Evolutionary conservation across 2,113 vertebrate genomes (phyloP).

Genomic region (Ondatra zibethicus): DNA sequence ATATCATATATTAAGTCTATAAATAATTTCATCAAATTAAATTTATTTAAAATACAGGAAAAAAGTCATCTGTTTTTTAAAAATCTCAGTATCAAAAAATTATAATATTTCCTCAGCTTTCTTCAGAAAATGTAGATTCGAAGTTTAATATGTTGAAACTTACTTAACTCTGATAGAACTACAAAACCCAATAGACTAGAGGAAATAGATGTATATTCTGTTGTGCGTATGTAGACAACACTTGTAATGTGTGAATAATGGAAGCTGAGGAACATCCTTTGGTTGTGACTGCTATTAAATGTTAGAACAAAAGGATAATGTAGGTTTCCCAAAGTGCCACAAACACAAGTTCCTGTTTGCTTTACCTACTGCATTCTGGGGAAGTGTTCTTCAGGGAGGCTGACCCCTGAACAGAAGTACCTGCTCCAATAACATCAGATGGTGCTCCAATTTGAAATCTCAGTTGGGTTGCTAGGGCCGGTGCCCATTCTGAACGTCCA

Average conservation of each 20-base stretch:
- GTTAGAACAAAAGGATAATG: background rate
- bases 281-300: background rate
- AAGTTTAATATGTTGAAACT: conserved; percentile 38
- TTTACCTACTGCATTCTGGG: background rate
- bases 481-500: background rate
- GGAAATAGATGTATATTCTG: background rate
- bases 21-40: conserved; percentile 32
- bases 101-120: background rate
- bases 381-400: background rate
- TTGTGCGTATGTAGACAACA: background rate
- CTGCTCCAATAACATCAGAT: background rate
- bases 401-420: background rate
- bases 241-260: background rate
- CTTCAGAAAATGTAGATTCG: conserved; percentile 8
- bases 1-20: background rate
- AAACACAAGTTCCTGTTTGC: background rate
- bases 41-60: conserved; percentile 37
- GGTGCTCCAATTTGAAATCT: background rate
- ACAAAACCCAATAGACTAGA: background rate
- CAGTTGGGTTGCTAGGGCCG: background rate
- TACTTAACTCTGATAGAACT: background rate
- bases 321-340: background rate
- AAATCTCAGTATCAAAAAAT: background rate
- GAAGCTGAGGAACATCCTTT: background rate
- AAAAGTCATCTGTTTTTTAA: conserved; percentile 50